Conservation (phyloP, 35 echinoderm and acorn worm species). For the Diadema setosum region DNA sequence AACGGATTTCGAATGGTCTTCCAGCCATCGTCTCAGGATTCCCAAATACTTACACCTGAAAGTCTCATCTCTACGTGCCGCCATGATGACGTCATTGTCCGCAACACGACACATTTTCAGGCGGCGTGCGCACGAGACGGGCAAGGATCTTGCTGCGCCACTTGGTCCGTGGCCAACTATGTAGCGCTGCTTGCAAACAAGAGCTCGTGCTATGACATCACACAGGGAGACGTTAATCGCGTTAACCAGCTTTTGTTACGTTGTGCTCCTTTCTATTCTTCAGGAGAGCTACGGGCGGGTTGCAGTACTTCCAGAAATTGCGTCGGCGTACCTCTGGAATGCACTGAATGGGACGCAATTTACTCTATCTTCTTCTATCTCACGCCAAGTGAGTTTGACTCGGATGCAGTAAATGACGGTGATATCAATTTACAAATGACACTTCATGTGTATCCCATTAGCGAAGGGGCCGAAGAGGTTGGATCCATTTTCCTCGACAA, state of each 20-base stretch:
- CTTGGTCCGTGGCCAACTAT: conserved; percentile 74
- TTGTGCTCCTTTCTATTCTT: conserved; percentile 27
- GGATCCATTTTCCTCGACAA: conserved; percentile 51
- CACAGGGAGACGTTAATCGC: conserved; percentile 28
- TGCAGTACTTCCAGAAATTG: not conserved
- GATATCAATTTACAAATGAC: not conserved
- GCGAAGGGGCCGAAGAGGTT: not conserved
- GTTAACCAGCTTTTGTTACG: not conserved
- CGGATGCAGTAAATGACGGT: not conserved
- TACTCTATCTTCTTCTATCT: conserved; percentile 66
- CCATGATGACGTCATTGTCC: conserved; percentile 8
- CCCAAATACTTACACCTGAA: not conserved
- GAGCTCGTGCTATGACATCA: conserved; percentile 51
- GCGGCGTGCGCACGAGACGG: not conserved
- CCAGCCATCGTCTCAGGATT: not conserved
- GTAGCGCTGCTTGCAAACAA: conserved; percentile 59
- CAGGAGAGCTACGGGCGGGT: not conserved
- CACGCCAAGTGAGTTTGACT: not conserved
- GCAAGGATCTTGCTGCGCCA: not conserved
- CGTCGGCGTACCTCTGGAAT: conserved; percentile 24
- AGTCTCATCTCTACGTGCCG: not conserved
- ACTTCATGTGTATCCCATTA: conserved; percentile 33
- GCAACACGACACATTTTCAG: not conserved
- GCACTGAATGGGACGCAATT: conserved; percentile 18
- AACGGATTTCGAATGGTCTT: conserved; percentile 2